Evolutionary conservation across 2,888 invertebrate species (phyloP).

Genomic region (Barypeithes pellucidus): DNA sequence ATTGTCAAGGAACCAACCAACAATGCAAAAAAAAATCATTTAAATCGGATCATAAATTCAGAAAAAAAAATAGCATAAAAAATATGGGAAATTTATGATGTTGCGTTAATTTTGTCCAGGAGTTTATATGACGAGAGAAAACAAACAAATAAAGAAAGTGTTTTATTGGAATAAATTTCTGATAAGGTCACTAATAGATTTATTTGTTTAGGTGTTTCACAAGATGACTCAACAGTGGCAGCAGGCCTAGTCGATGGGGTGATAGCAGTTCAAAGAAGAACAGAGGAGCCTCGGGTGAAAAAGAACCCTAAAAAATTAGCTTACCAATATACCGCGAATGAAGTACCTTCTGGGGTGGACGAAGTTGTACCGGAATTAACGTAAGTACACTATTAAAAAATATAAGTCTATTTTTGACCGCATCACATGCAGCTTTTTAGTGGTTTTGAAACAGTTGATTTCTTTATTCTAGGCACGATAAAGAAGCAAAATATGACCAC

Average conservation of each 20-base stretch:
- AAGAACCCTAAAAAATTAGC: constrained; percentile 73
- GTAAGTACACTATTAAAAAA: constrained; percentile 24
- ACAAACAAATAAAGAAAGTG: too few relatives aligned
- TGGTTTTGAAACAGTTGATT: neutral
- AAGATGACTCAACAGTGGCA: constrained; percentile 87
- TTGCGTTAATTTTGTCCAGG: too few relatives aligned
- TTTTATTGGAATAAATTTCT: too few relatives aligned
- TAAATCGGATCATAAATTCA: too few relatives aligned
- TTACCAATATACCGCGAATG: constrained; percentile 70
- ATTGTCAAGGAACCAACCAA: too few relatives aligned
- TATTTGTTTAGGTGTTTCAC: constrained; percentile 76
- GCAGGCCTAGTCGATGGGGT: constrained; percentile 96
- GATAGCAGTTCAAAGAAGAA: constrained; percentile 87
- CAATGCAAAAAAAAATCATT: too few relatives aligned
- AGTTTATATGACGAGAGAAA: too few relatives aligned
- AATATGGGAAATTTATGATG: too few relatives aligned
- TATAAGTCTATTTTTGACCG: too few relatives aligned
- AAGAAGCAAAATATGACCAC: constrained; percentile 78
- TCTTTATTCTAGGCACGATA: constrained; percentile 61
- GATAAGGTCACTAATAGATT: too few relatives aligned
- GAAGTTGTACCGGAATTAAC: constrained; percentile 70
- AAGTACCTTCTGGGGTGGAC: constrained; percentile 70
- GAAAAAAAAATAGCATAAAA: too few relatives aligned
- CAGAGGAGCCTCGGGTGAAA: constrained; percentile 72
- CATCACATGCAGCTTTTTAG: too few relatives aligned